Percentiles rank a stretch among this genome's conserved stretches.
Evolutionary conservation across 1,140 invertebrate genomes (phyloP).

Genomic region (Magallana angulata): DNA sequence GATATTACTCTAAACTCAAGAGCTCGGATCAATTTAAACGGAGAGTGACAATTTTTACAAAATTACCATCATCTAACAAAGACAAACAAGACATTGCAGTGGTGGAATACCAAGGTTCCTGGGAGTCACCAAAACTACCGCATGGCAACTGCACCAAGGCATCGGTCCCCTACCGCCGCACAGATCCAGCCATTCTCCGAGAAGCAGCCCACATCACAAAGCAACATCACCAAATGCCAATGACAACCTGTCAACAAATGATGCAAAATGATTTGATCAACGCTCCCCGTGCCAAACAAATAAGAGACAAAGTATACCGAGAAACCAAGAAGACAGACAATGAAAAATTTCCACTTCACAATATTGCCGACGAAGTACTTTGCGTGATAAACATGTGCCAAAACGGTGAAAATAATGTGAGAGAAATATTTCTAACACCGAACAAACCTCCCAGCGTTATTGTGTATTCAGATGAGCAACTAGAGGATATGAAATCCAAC

Average conservation of each 20-base stretch:
- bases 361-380: too few species aligned
- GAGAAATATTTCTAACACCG: too few species aligned
- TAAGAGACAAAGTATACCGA: not conserved
- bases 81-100: not conserved
- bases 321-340: not conserved
- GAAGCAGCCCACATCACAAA: not conserved
- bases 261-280: not conserved
- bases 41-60: not conserved
- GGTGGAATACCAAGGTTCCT: not conserved
- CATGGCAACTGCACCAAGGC: not conserved
- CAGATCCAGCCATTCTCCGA: not conserved
- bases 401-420: too few species aligned
- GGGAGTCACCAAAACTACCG: not conserved
- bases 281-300: not conserved
- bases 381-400: too few species aligned
- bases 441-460: too few species aligned
- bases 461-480: too few species aligned
- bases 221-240: not conserved
- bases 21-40: not conserved
- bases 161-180: not conserved
- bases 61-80: not conserved
- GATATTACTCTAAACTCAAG: not conserved
- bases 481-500: too few species aligned
- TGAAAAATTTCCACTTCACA: too few species aligned
- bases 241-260: not conserved